Base-by-base conservation (phyloP, 2,888 invertebrate species). In the Agriotes lineatus region DNA sequence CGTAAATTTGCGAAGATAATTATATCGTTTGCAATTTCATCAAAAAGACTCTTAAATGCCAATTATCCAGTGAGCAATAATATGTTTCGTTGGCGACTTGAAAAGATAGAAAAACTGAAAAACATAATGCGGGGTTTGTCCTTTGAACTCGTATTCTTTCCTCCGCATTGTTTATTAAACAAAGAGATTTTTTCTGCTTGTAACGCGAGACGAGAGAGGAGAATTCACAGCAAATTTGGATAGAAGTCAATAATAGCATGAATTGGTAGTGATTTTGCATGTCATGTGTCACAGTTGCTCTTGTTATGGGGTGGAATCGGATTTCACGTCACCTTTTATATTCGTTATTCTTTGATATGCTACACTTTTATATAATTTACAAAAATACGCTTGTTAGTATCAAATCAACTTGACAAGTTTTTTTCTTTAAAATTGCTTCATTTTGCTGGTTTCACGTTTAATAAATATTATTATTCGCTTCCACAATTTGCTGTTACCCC, bases 261-360 rank as follows among this genome's bases (percentile, higher is more conserved):
- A 71, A 71, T 71, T 71, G 71, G 69, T 71, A 69, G 71, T 71
- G 71, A 71, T 71, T 71, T 71, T 71, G 71, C 71, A 71, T 71
- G 71, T 71, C 71, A 71, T 71, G 62, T 71, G 71, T 71, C 71
- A 71, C 71, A 71, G 69, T 69, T 69, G 69, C 62, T 71, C 70
- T 71, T 71, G 71, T 71, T 71, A 69, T 63, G 69, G 62, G 62
- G 69, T 63, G 63, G 71, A 69, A 71, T 71, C 71, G 66, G 69
- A 67, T 70, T 70, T 71, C 71, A 69, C 57, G 71, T 69, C 69
- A 69, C 69, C 69, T 69, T 71, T 71, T 69, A 71, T 71, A 69
- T 69, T 71, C 66, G 61, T 71, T 71, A 71, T 71, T 66, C 71
- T 71, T 71, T 71, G 71, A 71, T 69, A 71, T 59, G 69, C 69